Evolutionary conservation across 1,140 invertebrate species (phyloP), one percentile per base, ranked within the genome.

Genomic region (Dendrolimus kikuchii): DNA sequence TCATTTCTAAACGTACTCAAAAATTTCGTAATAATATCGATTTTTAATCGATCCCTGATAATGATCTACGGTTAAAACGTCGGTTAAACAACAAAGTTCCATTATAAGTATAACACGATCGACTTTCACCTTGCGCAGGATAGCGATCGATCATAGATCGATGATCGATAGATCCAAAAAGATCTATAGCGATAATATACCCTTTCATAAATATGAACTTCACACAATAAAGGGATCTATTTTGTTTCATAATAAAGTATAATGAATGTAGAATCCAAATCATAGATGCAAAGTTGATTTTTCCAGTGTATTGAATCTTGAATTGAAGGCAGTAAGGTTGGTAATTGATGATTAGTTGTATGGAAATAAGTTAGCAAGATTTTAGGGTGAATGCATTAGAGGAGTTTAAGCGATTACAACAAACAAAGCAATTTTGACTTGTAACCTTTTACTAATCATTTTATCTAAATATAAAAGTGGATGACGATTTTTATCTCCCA

Each of bases 121-220:
- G 52, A 72, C 66, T 74, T 74, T 71, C 71, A 61, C 71, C 64
- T 55, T 46, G 49, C 49, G 38, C 41, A 53, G 51, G 62, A 69
- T 66, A 59, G 44, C 63, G 57, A 70, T 73, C 68, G 54, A 69
- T 76, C 71, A 76, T 48, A 52, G 49, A 59, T 66, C 23, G 23
- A 23, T 59, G 60, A 71, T 66, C 58, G 65, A 71, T 74, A 67
- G 55, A 63, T 66, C 58, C 48, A 9, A 48, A 40, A 38, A 7
- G 46, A 46, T 40, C 44, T 50, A 38, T 39, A 6, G 37, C 48
- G 64, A 66, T 61, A 61, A 58, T 38, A 61, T 50, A 45, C 51
- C 46, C 53, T 60, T 57, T 51, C 53, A 57, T 40, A 42, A 55
- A 57, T 57, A 60, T 52, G 50, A 46, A 57, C 52, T 59, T 57